Conservation (phyloP, 2,888 invertebrate species). For the Bibio marci region DNA sequence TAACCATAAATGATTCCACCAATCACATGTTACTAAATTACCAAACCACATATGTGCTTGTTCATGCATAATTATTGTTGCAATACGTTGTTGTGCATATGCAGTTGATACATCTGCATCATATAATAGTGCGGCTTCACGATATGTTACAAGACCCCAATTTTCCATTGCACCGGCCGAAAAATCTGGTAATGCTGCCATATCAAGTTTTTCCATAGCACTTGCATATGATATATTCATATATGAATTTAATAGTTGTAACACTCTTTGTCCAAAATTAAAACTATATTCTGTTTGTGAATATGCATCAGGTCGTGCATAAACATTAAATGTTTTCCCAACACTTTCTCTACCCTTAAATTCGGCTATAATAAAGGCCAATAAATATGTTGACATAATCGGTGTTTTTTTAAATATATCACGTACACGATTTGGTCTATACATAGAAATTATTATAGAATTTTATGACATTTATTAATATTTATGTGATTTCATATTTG, state of each 20-base stretch:
- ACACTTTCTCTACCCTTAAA: slow-evolving; percentile 27
- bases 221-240: slow-evolving; percentile 38
- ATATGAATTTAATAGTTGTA: slow-evolving; percentile 36
- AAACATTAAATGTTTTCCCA: slow-evolving; percentile 37
- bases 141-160: slow-evolving; percentile 49
- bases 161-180: slow-evolving; percentile 81
- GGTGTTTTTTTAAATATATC: slow-evolving; percentile 37
- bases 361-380: slow-evolving; percentile 62
- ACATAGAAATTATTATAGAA: background rate
- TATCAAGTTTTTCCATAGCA: slow-evolving; percentile 44
- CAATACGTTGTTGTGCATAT: slow-evolving; percentile 40
- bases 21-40: slow-evolving; percentile 35
- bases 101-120: slow-evolving; percentile 40
- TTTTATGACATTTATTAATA: background rate
- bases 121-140: slow-evolving; percentile 50
- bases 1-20: slow-evolving; percentile 42
- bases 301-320: slow-evolving; percentile 47
- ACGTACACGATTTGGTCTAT: background rate
- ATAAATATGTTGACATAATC: slow-evolving; percentile 62
- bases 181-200: slow-evolving; percentile 72
- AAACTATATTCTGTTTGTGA: slow-evolving; percentile 47
- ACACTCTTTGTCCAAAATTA: slow-evolving; percentile 37
- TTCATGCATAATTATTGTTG: slow-evolving; percentile 28
- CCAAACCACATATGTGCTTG: slow-evolving; percentile 53
- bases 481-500: background rate